Percentiles rank a stretch among this genome's conserved stretches.
Evolutionary conservation across 2,888 invertebrate species (phyloP).

Genomic region (Lepetodrilus schrolli): DNA sequence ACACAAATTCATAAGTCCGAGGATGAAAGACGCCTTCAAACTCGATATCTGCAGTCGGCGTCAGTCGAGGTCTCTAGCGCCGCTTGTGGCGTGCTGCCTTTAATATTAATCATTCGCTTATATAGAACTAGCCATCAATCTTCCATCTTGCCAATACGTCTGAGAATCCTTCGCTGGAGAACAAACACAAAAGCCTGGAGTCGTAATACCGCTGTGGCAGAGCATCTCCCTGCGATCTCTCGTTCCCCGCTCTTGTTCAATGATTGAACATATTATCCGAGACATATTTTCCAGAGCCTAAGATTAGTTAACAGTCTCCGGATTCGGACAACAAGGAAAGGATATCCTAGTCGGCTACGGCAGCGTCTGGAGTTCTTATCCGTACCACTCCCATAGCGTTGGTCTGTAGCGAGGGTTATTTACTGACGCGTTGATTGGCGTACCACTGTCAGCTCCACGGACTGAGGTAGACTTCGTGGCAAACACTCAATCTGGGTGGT

Average conservation of each 20-base stretch:
- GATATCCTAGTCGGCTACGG: background rate
- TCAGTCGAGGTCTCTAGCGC: background rate
- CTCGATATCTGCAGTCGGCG: background rate
- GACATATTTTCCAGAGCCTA: background rate
- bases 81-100: background rate
- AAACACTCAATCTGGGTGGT: no score
- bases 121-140: background rate
- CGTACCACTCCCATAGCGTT: background rate
- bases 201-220: background rate
- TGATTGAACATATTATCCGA: background rate
- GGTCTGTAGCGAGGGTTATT: background rate
- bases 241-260: background rate
- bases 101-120: slow-evolving; percentile 3
- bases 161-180: background rate
- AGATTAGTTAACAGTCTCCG: background rate
- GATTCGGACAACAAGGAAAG: background rate
- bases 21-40: background rate
- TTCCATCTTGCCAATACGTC: background rate
- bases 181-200: background rate
- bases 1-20: background rate
- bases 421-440: background rate
- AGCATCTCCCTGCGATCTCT: background rate
- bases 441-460: background rate
- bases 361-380: background rate
- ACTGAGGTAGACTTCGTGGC: background rate